phyloP scores from a whole-genome alignment of 2,888 invertebrate genomes.

The Drosophila limbata region DNA sequence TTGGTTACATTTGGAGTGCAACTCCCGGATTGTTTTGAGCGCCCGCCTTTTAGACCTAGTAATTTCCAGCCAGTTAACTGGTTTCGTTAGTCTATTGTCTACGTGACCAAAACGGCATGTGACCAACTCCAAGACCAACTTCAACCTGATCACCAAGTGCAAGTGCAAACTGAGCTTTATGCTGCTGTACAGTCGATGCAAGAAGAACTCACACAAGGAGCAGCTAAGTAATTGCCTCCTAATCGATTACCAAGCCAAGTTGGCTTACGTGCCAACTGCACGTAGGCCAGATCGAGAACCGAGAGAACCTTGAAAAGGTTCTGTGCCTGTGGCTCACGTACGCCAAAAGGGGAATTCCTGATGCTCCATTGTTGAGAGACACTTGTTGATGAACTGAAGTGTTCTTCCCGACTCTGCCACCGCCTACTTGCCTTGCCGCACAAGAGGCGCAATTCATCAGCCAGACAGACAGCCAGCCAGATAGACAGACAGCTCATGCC shows the following conservation, averaged over 20 bases:
- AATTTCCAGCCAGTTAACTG: constrained; percentile 45
- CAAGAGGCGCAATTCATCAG: constrained; percentile 30
- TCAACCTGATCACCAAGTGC: neutral
- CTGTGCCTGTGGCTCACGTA: constrained; percentile 40
- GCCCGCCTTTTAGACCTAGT: neutral
- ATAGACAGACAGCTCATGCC: constrained; percentile 16
- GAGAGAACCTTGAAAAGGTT: constrained; percentile 73
- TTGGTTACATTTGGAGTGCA: constrained; percentile 16
- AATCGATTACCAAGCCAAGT: constrained; percentile 39
- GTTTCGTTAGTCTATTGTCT: constrained; percentile 60
- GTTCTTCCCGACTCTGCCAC: neutral
- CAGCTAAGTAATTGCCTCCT: constrained; percentile 37
- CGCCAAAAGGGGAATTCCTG: constrained; percentile 63
- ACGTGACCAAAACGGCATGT: constrained; percentile 64
- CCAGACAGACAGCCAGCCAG: constrained; percentile 10
- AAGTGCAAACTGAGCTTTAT: constrained; percentile 1
- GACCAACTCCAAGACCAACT: constrained; percentile 12
- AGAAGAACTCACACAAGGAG: constrained; percentile 37
- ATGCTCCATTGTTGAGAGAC: constrained; percentile 15
- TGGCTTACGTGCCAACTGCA: constrained; percentile 68
- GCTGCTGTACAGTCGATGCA: constrained; percentile 42
- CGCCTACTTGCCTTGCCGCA: constrained; percentile 29
- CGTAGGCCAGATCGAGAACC: constrained; percentile 51
- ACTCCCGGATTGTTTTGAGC: neutral
- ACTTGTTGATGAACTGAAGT: neutral